Conservation (phyloP, 2,888 invertebrate genomes). For the Campoplex nolae region DNA sequence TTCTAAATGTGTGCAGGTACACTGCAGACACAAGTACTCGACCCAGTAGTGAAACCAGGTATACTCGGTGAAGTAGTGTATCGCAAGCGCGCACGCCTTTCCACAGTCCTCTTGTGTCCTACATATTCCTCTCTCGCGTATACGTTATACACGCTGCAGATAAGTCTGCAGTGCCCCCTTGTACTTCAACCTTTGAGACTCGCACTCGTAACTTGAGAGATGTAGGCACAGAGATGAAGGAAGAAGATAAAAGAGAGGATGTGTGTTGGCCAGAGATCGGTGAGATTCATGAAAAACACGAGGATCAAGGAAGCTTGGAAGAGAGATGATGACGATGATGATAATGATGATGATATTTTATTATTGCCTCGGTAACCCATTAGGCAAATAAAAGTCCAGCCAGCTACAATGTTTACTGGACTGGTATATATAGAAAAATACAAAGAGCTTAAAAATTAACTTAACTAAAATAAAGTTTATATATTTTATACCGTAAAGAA, state of each 20-base stretch:
- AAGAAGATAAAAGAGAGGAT: slow-evolving; percentile 10
- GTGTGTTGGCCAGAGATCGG: background rate
- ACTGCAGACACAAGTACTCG: slow-evolving; percentile 64
- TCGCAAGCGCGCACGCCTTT: slow-evolving; percentile 42
- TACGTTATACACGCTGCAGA: slow-evolving; percentile 59
- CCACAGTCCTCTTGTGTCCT: slow-evolving; percentile 44
- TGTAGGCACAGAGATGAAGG: background rate
- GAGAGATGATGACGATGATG: background rate
- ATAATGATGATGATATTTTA: no score
- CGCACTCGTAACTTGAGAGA: slow-evolving; percentile 36
- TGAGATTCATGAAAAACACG: slow-evolving; percentile 3
- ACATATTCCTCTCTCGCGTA: slow-evolving; percentile 27
- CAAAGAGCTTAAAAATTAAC: no score
- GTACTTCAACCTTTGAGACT: slow-evolving; percentile 52
- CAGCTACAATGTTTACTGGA: no score
- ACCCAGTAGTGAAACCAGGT: slow-evolving; percentile 72
- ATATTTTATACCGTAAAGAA: no score
- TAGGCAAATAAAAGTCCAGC: no score
- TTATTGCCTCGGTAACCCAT: no score
- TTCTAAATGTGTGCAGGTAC: slow-evolving; percentile 57
- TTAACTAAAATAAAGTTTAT: no score
- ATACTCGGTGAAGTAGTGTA: slow-evolving; percentile 60
- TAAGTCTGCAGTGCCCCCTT: slow-evolving; percentile 61
- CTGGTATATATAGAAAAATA: no score
- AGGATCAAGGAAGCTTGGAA: background rate